Base-by-base conservation (phyloP, 2,797 vertebrate genomes). In the Lepilemur septentrionalis region DNA sequence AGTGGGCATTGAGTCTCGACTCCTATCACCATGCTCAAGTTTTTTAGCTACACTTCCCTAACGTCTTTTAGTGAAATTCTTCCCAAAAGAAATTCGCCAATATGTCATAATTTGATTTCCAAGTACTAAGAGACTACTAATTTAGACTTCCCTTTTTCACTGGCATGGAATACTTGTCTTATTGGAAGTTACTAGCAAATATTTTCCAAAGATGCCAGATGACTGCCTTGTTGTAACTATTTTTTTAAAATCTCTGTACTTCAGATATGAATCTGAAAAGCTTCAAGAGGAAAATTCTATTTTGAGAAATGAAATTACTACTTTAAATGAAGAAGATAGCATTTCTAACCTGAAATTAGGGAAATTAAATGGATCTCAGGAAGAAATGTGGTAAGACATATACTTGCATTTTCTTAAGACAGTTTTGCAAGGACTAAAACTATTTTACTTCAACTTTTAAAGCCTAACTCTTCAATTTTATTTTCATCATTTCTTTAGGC, bases 301-400 rank as follows among this genome's bases (percentile, higher is more conserved):
- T 57, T 98, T 99, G 86, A 99, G 97, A 89, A 98, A 97, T 1
- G 99, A 99, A 96, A 99, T 99, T 30, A 97, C 98, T 28, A 96
- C 97, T 0, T 89, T 99, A 69, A 99, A 98, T 22, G 99, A 99
- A 91, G 99, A 99, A 55, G 98, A 98, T 6, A 98, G 95, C 0
- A 67, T 98, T 83, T 98, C 98, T 94, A 98, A 91, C 98, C 96
- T 98, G 92, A 98, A 98, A 81, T 97, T 98, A 55, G 97, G 95
- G 63, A 99, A 99, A 96, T 95, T 99, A 2, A 98, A 98, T n/a
- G 99, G 98, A 52, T 98, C 98, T 87, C 98, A 98, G 81, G 98
- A 99, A 43, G 99, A 99, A 96, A 96, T 99, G 97, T 94, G 98
- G 99, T 99, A 98, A 99, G 99, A 89, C 72, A 79, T 73, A n/a